Conservation (phyloP, 2,113 vertebrate genomes). For the Ellobius talpinus region DNA sequence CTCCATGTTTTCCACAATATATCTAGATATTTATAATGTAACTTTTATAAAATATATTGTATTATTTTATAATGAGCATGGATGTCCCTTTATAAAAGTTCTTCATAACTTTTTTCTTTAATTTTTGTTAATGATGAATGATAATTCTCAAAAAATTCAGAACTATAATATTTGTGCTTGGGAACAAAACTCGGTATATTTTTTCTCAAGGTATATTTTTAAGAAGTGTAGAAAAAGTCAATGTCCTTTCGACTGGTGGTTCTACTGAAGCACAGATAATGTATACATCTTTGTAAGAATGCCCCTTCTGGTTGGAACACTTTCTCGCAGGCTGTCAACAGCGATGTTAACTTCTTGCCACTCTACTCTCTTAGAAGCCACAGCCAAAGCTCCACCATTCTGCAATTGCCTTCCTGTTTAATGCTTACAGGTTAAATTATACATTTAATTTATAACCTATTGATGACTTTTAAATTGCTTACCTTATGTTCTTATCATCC, state of each 20-base stretch:
- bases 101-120: neutral
- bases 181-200: neutral
- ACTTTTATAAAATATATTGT: neutral
- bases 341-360: neutral
- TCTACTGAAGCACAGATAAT: neutral
- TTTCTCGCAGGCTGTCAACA: neutral
- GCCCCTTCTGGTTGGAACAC: neutral
- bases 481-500: conserved; percentile 35
- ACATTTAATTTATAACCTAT: conserved; percentile 26
- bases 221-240: neutral
- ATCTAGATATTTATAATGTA: neutral
- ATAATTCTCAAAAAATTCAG: neutral
- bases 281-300: neutral
- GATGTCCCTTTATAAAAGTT: neutral
- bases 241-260: neutral
- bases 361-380: neutral
- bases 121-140: neutral
- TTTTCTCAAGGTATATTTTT: neutral
- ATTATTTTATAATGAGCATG: neutral
- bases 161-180: neutral
- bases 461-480: conserved; percentile 36
- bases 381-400: neutral
- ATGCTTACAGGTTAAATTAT: neutral
- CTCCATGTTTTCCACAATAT: neutral
- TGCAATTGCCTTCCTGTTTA: neutral